Evolutionary conservation across 2,797 vertebrate species (phyloP), one percentile per base, ranked within the genome.

Genomic region (Anguilla anguilla): DNA sequence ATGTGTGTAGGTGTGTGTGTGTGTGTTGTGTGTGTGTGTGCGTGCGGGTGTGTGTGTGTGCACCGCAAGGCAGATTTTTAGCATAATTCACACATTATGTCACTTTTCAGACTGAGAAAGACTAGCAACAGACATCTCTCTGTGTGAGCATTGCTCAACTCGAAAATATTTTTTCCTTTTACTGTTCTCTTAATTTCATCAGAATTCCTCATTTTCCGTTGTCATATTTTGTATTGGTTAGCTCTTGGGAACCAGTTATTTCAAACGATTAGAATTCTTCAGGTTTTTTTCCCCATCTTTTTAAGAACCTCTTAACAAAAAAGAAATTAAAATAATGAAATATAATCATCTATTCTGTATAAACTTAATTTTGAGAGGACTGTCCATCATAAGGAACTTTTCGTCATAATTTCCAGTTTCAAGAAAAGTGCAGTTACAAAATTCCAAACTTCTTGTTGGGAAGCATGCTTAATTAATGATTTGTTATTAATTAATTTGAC

Each of bases 21-120:
- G 51, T 51, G 49, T 6, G 51, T 6, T 61, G 59, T 61, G 25
- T 67, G 69, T 72, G 69, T 35, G 61, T n/a, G 28, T 72, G 28
- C 17, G 74, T 19, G 28, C 15, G 74, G 39, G 39, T 79, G 35
- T 43, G 13, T 43, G 74, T 22, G 15, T 19, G 74, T 0, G 5
- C 74, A 17, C 3, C 46, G 11, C 11, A 35, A 35, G 74, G 13
- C 5, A 22, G 5, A 31, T 79, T 79, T 79, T 22, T 17, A 22
- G 19, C 15, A 79, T 79, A 79, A 79, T 79, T 79, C 74, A 79
- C 35, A 79, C 17, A 79, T 79, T 79, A 46, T 79, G 74, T 46
- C 74, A 79, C 74, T 46, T 79, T 35, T 39, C 31, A 79, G 74
- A 43, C 13, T 43, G 31, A 35, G 74, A 5, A 46, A 22, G 2